Conservation (phyloP, 1,140 invertebrate genomes). For the Anastrepha ludens region DNA sequence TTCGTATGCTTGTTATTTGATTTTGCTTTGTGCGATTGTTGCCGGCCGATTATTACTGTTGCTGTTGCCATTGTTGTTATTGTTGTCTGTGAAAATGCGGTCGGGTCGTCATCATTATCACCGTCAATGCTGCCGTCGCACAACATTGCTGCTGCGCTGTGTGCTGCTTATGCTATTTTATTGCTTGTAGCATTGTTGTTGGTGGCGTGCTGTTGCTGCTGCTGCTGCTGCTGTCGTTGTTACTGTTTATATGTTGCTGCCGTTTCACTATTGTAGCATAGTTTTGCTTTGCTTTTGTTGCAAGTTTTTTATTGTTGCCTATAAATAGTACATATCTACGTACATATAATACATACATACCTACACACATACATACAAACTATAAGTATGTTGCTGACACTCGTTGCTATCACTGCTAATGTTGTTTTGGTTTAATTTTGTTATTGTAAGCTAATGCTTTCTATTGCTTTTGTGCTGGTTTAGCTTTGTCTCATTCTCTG, state of each 20-base stretch:
- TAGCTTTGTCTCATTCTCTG: neutral
- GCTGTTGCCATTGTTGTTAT: conserved; percentile 55
- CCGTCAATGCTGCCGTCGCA: neutral
- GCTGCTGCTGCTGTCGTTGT: neutral
- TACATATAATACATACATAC: neutral
- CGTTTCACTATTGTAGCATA: neutral
- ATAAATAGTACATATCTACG: neutral
- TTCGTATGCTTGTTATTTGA: neutral
- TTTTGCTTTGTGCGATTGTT: neutral
- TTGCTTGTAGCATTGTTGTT: neutral
- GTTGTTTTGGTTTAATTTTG: neutral
- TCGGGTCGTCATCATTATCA: conserved; percentile 42
- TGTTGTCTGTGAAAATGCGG: conserved; percentile 44
- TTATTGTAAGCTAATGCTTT: conserved; percentile 25
- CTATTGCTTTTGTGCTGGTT: neutral
- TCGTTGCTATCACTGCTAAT: neutral
- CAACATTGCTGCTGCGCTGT: conserved; percentile 15
- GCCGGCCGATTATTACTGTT: conserved; percentile 52
- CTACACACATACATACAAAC: neutral
- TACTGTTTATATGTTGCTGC: conserved; percentile 9
- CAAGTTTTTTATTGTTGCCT: conserved; percentile 20
- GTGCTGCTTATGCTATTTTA: neutral
- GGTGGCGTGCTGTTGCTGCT: neutral
- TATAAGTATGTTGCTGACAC: neutral
- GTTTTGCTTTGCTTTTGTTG: conserved; percentile 21